Evolutionary conservation across 1,140 invertebrate genomes (phyloP).

Genomic region (Frieseomelitta varia): DNA sequence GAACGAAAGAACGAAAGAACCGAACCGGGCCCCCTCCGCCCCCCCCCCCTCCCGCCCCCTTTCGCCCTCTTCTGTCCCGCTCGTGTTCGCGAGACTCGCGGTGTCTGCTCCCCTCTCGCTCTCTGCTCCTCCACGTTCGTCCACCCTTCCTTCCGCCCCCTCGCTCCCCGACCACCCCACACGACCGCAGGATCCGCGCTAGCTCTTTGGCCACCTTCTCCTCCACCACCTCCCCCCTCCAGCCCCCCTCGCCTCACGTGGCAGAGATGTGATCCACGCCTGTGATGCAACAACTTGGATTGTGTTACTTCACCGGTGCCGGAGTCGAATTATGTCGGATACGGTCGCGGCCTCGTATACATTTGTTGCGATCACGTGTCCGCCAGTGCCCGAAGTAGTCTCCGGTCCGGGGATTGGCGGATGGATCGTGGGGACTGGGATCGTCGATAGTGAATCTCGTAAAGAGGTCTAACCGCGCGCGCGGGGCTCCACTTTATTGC

Average conservation of each 20-base stretch:
- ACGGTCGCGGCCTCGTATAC: constrained; percentile 57
- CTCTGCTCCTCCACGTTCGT: constrained; percentile 20
- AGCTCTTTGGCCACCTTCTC: constrained; percentile 26
- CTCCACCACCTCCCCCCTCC: constrained; percentile 37
- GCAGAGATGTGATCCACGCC: constrained; percentile 77
- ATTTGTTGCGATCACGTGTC: constrained; percentile 61
- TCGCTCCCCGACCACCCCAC: not conserved
- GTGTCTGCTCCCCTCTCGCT: constrained; percentile 46
- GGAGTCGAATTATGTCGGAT: constrained; percentile 73
- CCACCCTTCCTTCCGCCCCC: constrained; percentile 24
- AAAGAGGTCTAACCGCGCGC: constrained; percentile 46
- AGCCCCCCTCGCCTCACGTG: constrained; percentile 70
- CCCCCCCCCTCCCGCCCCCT: constrained; percentile 55
- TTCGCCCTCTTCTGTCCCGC: constrained; percentile 57
- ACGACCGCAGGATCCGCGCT: not conserved
- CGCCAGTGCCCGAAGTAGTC: not conserved
- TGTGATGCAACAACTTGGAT: constrained; percentile 76
- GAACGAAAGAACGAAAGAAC: constrained; percentile 59
- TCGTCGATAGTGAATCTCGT: constrained; percentile 59
- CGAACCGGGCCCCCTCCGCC: constrained; percentile 54
- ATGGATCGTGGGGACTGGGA: constrained; percentile 52
- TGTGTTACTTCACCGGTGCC: constrained; percentile 70
- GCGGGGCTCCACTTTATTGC: constrained; percentile 42
- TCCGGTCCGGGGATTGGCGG: constrained; percentile 34
- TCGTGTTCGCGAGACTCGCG: constrained; percentile 42